Evolutionary conservation across 2,888 invertebrate species (phyloP).

Genomic region (Candidula unifasciata): DNA sequence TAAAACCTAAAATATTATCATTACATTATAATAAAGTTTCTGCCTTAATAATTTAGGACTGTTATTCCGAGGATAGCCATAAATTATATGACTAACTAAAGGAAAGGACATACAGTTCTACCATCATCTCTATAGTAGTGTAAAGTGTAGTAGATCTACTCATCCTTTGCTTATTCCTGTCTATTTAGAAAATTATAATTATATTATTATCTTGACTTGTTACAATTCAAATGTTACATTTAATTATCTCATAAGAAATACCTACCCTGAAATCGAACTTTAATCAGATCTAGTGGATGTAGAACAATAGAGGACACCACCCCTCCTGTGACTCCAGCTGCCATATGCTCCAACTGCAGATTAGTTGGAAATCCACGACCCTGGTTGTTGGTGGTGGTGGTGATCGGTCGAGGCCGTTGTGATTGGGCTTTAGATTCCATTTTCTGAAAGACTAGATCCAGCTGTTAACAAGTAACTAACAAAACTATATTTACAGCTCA

Average conservation of each 20-base stretch:
- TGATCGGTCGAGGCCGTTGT: background rate
- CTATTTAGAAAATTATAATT: no score
- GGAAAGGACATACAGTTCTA: no score
- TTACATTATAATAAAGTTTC: no score
- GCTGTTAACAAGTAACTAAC: background rate
- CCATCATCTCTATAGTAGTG: no score
- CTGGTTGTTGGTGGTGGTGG: background rate
- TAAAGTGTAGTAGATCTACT: no score
- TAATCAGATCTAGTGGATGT: slow-evolving; percentile 97
- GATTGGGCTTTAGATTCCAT: slow-evolving; percentile 28
- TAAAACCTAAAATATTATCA: no score
- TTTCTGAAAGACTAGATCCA: slow-evolving; percentile 28
- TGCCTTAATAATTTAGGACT: no score
- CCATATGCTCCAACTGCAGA: slow-evolving; percentile 90
- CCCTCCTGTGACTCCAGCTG: slow-evolving; percentile 97
- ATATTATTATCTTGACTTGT: no score
- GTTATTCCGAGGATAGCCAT: no score
- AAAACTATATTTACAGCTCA: slow-evolving; percentile 23
- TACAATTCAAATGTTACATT: no score
- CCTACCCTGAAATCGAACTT: slow-evolving; percentile 97
- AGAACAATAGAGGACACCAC: slow-evolving; percentile 94
- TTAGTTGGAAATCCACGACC: slow-evolving; percentile 40
- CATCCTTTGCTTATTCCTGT: no score
- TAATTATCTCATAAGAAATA: background rate
- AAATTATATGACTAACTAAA: no score